Conservation (phyloP, 2,113 vertebrate species). For the Anas platyrhynchos region DNA sequence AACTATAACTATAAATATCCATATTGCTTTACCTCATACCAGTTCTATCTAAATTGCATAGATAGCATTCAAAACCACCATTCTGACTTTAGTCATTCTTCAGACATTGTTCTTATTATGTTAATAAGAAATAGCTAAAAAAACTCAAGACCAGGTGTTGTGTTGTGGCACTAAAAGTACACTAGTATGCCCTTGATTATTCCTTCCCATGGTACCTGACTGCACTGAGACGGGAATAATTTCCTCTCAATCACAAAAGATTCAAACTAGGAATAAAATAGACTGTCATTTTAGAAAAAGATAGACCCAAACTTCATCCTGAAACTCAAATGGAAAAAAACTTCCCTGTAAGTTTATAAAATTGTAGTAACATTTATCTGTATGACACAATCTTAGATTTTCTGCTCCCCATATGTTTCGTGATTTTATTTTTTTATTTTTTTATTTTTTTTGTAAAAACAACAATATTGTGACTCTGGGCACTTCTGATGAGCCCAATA, state of each 20-base stretch:
- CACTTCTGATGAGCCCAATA: too few relatives aligned
- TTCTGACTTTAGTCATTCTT: not conserved
- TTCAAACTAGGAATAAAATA: not conserved
- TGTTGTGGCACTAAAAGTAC: not conserved
- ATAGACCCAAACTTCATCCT: not conserved
- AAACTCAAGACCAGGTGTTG: not conserved
- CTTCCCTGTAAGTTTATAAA: not conserved
- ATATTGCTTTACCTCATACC: not conserved
- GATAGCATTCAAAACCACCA: not conserved
- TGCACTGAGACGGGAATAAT: not conserved
- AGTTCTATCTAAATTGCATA: not conserved
- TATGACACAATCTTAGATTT: not conserved
- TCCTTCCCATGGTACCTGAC: not conserved
- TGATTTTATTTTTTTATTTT: not conserved
- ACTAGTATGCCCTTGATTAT: not conserved
- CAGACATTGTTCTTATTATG: not conserved
- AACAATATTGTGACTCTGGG: too few relatives aligned
- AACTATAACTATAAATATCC: conserved; percentile 2
- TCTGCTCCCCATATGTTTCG: not conserved
- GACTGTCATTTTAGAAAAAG: not conserved
- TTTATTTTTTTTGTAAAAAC: not conserved
- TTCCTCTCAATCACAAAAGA: not conserved
- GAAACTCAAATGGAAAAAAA: not conserved
- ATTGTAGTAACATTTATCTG: not conserved
- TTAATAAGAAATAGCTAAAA: not conserved